Evolutionary conservation across 2,888 invertebrate genomes (phyloP), one percentile per base, ranked within the genome.

Genomic region (Augochlorella aurata): DNA sequence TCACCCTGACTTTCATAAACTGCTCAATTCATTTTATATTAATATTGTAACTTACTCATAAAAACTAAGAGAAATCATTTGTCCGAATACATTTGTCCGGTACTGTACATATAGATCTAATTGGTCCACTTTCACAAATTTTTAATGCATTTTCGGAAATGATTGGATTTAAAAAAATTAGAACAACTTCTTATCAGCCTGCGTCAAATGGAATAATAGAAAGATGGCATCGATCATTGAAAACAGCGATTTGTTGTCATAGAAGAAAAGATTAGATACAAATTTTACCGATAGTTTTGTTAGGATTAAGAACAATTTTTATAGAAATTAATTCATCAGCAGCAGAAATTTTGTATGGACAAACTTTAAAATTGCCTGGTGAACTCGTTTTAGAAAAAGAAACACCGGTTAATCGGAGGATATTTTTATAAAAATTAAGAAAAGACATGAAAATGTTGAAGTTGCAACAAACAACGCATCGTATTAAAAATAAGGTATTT

Each of bases 151-250:
- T n/a, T n/a, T 21, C 54, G 4, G n/a, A n/a, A 2, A 54, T 21
- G 3, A 12, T 12, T 54, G 54, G 21, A 54, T 54, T 54, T n/a
- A 54, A 54, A n/a, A 54, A 0, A 7, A 54, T 54, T n/a, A n/a
- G n/a, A 21, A 54, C 52, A 10, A n/a, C 21, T 21, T n/a, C 52
- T 9, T 54, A 54, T 21, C 52, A 54, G 9, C 52, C 52, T n/a
- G 21, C 21, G 8, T n/a, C 52, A 9, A 54, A 54, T 21, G 52
- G 52, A 2, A n/a, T 54, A 2, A 1, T 54, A n/a, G 52, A 54
- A 54, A 8, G n/a, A n/a, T 54, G 52, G 52, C 52, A 54, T 54
- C 52, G 52, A n/a, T n/a, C n/a, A n/a, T n/a, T n/a, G n/a, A n/a
- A n/a, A n/a, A n/a, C n/a, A n/a, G n/a, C n/a, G n/a, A n/a, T n/a